Base-by-base conservation (phyloP, 1,140 invertebrate species). In the Micrasema minimum region DNA sequence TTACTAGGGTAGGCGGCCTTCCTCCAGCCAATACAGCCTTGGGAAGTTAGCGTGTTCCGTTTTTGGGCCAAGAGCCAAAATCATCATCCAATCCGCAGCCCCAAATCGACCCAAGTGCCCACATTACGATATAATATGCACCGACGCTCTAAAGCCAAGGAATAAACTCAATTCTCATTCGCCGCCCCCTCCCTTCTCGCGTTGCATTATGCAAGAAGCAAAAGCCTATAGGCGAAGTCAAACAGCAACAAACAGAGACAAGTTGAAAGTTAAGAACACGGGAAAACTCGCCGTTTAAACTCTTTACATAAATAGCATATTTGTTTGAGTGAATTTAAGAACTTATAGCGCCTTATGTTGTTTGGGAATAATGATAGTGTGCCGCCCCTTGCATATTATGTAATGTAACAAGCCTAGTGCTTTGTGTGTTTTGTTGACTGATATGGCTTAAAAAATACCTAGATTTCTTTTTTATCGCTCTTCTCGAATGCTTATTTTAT, bases 1-100 rank as follows among this genome's bases (percentile, higher is more conserved):
- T 74, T 65, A 66, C 53, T 41, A 50, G 46, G 65, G 69, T 71
- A 71, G 69, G 72, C 72, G 69, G 37, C 61, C n/a, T 57, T 51
- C 26, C n/a, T 35, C 5, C n/a, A 41, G n/a, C 65, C 65, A 72
- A 68, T 68, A 53, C 48, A 53, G 48, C 31, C 45, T 16, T 31
- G 20, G 16, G 26, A 16, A 3, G 2, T 35, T 31, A 22, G 50
- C 62, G 61, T 7, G 22, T 26, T 20, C 43, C 62, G 45, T 23
- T 48, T 51, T 53, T 16, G 22, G 18, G 64, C 35, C 31, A 66
- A 51, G 14, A 37, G 37, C 66, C 66, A 57, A 68, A 12, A 16
- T n/a, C 48, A 35, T 55, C 35, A 22, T n/a, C 66, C 66, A 68
- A 68, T 68, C 66, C 50, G n/a, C 16, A 57, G 18, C 23, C 23